phyloP scores from a whole-genome alignment of 2,888 invertebrate species.

The Leucophenga maculata region DNA sequence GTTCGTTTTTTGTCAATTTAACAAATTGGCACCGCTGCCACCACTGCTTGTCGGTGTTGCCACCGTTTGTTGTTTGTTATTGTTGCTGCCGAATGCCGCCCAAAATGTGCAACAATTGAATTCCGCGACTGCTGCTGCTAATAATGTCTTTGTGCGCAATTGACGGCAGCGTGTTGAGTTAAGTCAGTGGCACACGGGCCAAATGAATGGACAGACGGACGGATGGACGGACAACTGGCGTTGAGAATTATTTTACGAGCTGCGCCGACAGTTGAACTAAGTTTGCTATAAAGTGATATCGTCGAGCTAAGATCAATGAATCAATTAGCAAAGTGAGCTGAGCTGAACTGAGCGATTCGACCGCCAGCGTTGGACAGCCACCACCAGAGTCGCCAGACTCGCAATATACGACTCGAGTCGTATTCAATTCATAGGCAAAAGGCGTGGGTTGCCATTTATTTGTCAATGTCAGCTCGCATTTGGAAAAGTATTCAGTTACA shows the following conservation, averaged over 20 bases:
- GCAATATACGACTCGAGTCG: no score
- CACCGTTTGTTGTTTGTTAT: no score
- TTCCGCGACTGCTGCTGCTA: conserved; percentile 62
- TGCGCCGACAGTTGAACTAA: neutral
- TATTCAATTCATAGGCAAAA: conserved; percentile 38
- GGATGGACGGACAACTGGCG: neutral
- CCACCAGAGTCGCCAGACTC: neutral
- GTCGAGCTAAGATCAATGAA: conserved; percentile 59
- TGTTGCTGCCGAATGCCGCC: conserved; percentile 12
- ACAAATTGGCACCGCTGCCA: conserved; percentile 54
- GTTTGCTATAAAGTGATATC: neutral
- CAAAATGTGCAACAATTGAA: conserved; percentile 45
- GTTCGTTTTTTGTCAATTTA: conserved; percentile 59
- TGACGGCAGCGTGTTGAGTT: conserved; percentile 46
- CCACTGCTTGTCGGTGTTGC: neutral
- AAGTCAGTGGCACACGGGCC: neutral
- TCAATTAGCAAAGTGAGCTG: conserved; percentile 59
- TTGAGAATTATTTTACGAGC: conserved; percentile 22
- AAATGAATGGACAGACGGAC: neutral
- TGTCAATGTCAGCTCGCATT: conserved; percentile 58
- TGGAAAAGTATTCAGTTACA: conserved; percentile 27
- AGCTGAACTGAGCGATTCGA: conserved; percentile 31
- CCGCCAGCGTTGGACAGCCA: neutral
- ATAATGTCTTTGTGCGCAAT: conserved; percentile 65
- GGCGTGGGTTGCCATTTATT: conserved; percentile 68